These are phyloP conservation scores for Lasiurus borealis DNA, from an alignment of 2,113 vertebrate genomes.

Conservation along the genomic window DNA sequence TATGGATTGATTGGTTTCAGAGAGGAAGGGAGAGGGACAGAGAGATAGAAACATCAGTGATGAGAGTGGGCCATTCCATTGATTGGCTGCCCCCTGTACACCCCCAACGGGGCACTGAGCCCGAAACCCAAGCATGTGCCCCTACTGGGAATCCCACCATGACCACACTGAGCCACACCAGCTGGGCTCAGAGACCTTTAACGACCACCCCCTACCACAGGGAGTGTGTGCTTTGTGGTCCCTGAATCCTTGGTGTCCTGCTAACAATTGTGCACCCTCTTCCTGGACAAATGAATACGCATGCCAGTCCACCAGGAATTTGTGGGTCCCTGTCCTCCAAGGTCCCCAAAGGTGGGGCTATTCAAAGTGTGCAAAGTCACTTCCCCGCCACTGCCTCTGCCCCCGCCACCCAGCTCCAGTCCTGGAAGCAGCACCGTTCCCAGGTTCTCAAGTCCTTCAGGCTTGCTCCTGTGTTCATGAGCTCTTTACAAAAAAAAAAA, in stretches of 20 bases:
- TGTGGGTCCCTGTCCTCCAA: background rate
- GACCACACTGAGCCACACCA: too few relatives aligned
- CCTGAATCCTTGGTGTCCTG: background rate
- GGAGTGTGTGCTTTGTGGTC: background rate
- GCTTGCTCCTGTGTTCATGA: background rate
- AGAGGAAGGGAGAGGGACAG: too few relatives aligned
- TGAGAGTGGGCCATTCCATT: too few relatives aligned
- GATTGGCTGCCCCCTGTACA: too few relatives aligned
- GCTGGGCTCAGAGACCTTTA: background rate
- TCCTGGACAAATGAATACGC: background rate
- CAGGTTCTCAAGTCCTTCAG: background rate
- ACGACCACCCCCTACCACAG: background rate
- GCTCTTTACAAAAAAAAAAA: background rate
- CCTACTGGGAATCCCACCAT: too few relatives aligned
- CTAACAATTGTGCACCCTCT: background rate
- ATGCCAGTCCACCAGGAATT: background rate
- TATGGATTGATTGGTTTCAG: too few relatives aligned
- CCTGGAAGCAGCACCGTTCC: background rate
- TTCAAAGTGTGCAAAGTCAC: background rate
- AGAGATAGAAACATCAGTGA: too few relatives aligned
- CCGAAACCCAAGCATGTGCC: too few relatives aligned
- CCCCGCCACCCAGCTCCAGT: too few relatives aligned
- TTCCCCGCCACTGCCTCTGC: background rate
- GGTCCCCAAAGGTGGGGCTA: background rate
- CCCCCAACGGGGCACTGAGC: too few relatives aligned